Conservation (phyloP, 2,888 invertebrate species). For the Thysanoteuthis rhombus region DNA sequence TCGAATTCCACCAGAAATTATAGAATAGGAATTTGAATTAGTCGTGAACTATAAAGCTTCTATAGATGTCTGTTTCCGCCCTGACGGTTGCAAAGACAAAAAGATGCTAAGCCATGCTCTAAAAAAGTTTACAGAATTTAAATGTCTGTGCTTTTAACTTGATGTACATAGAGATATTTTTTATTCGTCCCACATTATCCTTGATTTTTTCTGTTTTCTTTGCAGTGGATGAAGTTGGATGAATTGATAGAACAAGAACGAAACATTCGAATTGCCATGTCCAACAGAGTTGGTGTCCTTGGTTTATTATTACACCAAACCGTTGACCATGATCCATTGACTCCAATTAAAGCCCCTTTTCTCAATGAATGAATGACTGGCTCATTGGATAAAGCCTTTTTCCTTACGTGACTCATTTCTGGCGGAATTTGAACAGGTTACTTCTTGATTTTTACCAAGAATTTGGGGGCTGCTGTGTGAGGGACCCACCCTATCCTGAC, state of each 20-base stretch:
- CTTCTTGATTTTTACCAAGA: not conserved
- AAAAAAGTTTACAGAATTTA: too few species aligned
- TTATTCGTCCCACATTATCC: too few species aligned
- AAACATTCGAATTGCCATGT: conserved; percentile 79
- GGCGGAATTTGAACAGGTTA: not conserved
- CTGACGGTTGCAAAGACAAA: too few species aligned
- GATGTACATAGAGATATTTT: too few species aligned
- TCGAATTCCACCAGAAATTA: too few species aligned
- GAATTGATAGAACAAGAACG: conserved; percentile 93
- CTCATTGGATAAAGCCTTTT: not conserved
- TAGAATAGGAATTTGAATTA: too few species aligned
- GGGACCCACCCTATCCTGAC: not conserved
- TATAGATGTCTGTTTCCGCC: too few species aligned
- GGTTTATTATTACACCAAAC: conserved; percentile 96
- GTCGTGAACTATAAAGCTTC: too few species aligned
- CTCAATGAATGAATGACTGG: conserved; percentile 15
- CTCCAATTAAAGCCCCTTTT: conserved; percentile 55
- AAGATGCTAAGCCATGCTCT: too few species aligned
- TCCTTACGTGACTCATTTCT: not conserved
- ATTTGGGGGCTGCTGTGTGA: not conserved
- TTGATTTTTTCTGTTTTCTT: conserved; percentile 42
- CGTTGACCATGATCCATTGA: conserved; percentile 82
- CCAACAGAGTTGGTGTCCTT: conserved; percentile 87
- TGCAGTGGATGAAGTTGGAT: conserved; percentile 92
- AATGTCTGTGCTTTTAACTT: too few species aligned